A percentile compares a stretch with the other conserved stretches of the same genome.
Conservation (phyloP, 2,113 vertebrate species). For the Chrysemys picta region DNA sequence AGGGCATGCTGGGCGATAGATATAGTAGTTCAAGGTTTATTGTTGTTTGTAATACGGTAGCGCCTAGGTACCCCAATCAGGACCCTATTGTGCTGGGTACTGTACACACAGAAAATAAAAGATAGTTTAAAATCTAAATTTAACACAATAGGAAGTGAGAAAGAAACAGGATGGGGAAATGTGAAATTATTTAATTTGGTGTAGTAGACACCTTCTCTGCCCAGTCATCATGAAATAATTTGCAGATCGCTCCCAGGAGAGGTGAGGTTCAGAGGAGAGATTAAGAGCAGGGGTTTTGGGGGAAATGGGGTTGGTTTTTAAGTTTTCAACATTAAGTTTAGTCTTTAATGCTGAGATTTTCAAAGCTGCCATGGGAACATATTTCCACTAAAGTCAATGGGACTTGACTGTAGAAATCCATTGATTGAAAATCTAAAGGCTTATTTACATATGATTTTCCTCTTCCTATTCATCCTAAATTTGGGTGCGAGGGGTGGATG, state of each 20-base stretch:
- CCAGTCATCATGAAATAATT: not conserved
- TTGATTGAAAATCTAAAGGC: not conserved
- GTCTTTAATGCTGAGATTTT: not conserved
- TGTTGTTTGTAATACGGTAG: not conserved
- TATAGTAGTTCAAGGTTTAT: no score
- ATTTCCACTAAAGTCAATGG: not conserved
- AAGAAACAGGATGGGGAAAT: not conserved
- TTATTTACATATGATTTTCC: not conserved
- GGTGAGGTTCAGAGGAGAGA: not conserved
- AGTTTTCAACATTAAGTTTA: not conserved
- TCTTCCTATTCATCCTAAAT: not conserved
- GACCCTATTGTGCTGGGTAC: not conserved
- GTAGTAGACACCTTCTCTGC: not conserved
- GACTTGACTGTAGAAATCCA: not conserved
- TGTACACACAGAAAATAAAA: not conserved
- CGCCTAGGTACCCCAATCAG: not conserved
- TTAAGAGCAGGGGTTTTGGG: not conserved
- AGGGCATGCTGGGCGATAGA: not conserved
- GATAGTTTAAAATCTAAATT: not conserved
- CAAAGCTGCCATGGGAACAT: not conserved
- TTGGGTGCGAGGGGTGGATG: not conserved
- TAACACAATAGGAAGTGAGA: not conserved
- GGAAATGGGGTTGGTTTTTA: not conserved
- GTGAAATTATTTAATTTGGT: not conserved
- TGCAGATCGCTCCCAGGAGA: not conserved